phyloP scores from a whole-genome alignment of 1,140 invertebrate species.

The Drosophila ananassae region DNA sequence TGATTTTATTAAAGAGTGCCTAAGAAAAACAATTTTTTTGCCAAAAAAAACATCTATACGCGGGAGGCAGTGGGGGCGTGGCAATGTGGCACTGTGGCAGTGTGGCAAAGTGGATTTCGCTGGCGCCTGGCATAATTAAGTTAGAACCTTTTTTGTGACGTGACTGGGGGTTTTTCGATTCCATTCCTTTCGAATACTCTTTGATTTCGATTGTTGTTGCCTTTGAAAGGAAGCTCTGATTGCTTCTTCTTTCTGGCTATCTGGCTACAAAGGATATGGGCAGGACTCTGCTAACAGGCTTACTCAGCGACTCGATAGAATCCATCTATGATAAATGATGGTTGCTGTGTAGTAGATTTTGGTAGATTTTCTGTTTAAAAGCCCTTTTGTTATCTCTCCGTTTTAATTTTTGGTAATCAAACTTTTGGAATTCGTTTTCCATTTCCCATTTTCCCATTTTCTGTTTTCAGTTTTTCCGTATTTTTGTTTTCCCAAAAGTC shows the following conservation, averaged over 20 bases:
- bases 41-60: neutral
- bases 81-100: neutral
- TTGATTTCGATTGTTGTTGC: slow-evolving; percentile 39
- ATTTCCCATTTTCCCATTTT: slow-evolving; percentile 32
- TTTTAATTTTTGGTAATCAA: slow-evolving; percentile 18
- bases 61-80: neutral
- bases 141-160: slow-evolving; percentile 68
- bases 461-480: neutral
- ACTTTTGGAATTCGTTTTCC: slow-evolving; percentile 41
- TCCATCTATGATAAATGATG: neutral
- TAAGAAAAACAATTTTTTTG: slow-evolving; percentile 35
- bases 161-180: slow-evolving; percentile 24
- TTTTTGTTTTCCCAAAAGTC: slow-evolving; percentile 6
- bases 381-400: slow-evolving; percentile 10
- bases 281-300: slow-evolving; percentile 4
- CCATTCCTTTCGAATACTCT: neutral
- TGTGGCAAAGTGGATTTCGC: slow-evolving; percentile 33
- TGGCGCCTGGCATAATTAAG: slow-evolving; percentile 71
- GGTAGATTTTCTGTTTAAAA: neutral
- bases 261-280: slow-evolving; percentile 43
- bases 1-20: slow-evolving; percentile 73
- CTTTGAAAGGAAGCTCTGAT: slow-evolving; percentile 42
- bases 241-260: slow-evolving; percentile 7
- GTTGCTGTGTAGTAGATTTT: neutral
- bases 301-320: slow-evolving; percentile 9